These are phyloP conservation scores for Alouatta palliata DNA, from an alignment of 2,113 vertebrate species.

Conservation along the genomic window DNA sequence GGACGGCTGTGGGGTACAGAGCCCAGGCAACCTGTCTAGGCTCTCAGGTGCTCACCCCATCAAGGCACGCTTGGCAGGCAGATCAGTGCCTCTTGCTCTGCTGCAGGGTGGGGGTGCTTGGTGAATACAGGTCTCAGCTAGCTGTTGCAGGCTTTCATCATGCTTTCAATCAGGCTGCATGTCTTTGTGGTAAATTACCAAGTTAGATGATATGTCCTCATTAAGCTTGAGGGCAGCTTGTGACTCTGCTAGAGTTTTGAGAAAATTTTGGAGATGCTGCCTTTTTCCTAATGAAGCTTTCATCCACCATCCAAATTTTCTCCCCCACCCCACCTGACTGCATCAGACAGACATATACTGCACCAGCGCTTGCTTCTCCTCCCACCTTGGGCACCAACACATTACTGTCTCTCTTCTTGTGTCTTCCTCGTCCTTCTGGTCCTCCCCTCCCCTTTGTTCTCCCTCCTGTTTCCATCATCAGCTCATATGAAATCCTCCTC, in stretches of 20 bases:
- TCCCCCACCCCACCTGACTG: neutral
- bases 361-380: slow-evolving; percentile 35
- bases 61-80: slow-evolving; percentile 16
- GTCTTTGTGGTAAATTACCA: neutral
- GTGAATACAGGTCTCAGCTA: neutral
- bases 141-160: slow-evolving; percentile 9
- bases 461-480: slow-evolving; percentile 55
- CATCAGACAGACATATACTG: neutral
- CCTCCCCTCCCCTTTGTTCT: slow-evolving; percentile 51
- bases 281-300: slow-evolving; percentile 42
- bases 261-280: neutral
- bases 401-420: slow-evolving; percentile 69
- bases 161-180: neutral
- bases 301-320: neutral
- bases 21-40: neutral
- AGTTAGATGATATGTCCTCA: neutral
- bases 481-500: slow-evolving; percentile 76
- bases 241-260: neutral
- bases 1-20: neutral
- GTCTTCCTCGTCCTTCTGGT: slow-evolving; percentile 50
- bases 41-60: neutral
- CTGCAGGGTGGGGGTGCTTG: neutral
- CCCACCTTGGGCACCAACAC: neutral
- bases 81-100: neutral
- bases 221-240: neutral